Base-by-base conservation (phyloP, 2,113 vertebrate genomes). In the Salvelinus fontinalis region DNA sequence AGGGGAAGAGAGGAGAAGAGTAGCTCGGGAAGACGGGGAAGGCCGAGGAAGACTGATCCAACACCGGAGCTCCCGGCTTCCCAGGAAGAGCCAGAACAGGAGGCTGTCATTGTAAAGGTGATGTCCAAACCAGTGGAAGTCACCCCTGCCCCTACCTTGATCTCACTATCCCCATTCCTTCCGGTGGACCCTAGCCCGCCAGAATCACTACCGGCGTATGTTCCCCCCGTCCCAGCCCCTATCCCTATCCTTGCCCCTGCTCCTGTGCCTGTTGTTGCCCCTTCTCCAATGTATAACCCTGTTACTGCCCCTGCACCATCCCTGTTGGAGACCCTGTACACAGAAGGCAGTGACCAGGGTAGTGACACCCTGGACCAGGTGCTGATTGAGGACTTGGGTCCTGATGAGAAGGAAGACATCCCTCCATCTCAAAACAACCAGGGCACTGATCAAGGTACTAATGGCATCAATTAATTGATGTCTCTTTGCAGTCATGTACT, bases 311-410 rank as follows among this genome's bases (percentile, higher is more conserved):
- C 71, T 11, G 79, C 65, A 22, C 78, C 73, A 51, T 34, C 66
- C 48, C 86, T 57, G 66, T 79, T 76, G 70, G 77, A 80, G 68
- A 75, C 68, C 70, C 31, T 87, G 27, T 80, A 73, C 73, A 71
- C 71, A 51, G 84, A 77, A 44, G 39, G 39, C 26, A 27, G 73
- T 76, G 44, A 79, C 20, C 73, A 76, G 74, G 64, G 5, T 44
- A 79, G 67, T 22, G 83, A 82, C 18, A 51, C n/a, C 24, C 18
- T 64, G 5, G 80, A 83, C 31, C 83, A 79, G 78, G 77, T 92
- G 75, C 62, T 87, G 66, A 91, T 94, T 62, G 92, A 93, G 70
- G 93, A 93, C 67, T 69, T 93, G 75, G 89, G 89, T 11, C 83
- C 92, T n/a, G 93, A 93, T 73, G 91, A 93, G 70, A 75, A 92